Conservation (phyloP, 1,140 invertebrate genomes). For the Caerostris darwini region DNA sequence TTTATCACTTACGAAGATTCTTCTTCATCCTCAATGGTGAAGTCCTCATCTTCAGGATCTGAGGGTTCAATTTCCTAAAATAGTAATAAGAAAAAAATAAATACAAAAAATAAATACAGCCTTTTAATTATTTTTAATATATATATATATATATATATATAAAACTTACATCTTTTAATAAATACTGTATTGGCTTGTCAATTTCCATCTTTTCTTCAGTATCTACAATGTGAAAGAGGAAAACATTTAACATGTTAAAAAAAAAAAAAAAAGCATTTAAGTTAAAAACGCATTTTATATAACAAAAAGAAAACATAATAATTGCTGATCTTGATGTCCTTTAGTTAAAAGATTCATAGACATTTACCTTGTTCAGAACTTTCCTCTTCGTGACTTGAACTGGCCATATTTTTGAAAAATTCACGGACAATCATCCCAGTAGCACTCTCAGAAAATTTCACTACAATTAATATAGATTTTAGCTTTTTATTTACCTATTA, state of each 20-base stretch:
- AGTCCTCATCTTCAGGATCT: conserved; percentile 16
- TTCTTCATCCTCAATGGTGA: neutral
- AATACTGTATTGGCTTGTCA: conserved; percentile 27
- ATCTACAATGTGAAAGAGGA: neutral
- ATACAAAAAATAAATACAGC: neutral
- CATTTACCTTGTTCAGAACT: neutral
- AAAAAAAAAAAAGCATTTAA: too few species aligned
- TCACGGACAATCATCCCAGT: neutral
- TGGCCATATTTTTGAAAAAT: neutral
- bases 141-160: too few species aligned
- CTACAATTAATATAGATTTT: neutral
- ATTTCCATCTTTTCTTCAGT: neutral
- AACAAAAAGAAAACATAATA: too few species aligned
- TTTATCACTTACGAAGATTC: neutral
- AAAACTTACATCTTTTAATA: conserved; percentile 20
- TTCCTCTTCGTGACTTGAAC: neutral
- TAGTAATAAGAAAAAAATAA: neutral
- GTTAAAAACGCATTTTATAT: too few species aligned
- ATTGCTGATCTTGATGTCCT: too few species aligned
- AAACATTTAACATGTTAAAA: too few species aligned
- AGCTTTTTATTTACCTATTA: too few species aligned
- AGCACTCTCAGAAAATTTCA: neutral
- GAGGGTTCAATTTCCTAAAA: conserved; percentile 32
- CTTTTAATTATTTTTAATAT: too few species aligned
- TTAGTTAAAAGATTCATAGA: too few species aligned